Conservation (phyloP, 2,888 invertebrate species). For the Lapara coniferarum region DNA sequence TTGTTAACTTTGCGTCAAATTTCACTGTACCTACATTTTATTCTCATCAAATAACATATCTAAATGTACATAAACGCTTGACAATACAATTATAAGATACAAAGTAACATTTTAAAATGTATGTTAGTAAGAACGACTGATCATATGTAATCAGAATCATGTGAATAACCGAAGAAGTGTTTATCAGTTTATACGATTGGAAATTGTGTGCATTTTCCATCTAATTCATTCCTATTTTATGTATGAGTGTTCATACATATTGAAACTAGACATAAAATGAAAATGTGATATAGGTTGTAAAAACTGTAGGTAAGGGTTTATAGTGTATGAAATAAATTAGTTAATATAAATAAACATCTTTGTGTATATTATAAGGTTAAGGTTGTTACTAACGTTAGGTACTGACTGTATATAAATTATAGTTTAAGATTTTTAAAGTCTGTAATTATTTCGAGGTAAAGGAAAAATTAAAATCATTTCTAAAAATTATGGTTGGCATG, state of each 20-base stretch:
- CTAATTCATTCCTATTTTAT: slow-evolving; percentile 21
- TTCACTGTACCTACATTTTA: slow-evolving; percentile 48
- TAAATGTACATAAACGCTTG: slow-evolving; percentile 81
- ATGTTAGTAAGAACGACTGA: slow-evolving; percentile 44
- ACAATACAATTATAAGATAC: slow-evolving; percentile 78
- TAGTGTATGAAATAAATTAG: slow-evolving; percentile 60
- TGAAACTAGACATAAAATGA: slow-evolving; percentile 71
- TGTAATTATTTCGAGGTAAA: slow-evolving; percentile 79
- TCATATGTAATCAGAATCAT: slow-evolving; percentile 30
- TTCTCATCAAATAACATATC: slow-evolving; percentile 79
- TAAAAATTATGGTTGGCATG: slow-evolving; percentile 56
- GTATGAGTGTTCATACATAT: slow-evolving; percentile 29
- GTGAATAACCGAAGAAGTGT: background rate
- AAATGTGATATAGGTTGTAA: slow-evolving; percentile 84
- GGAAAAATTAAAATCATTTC: slow-evolving; percentile 79
- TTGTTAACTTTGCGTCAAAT: slow-evolving; percentile 45
- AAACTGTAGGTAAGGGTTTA: slow-evolving; percentile 72
- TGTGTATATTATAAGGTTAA: slow-evolving; percentile 66
- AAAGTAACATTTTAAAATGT: slow-evolving; percentile 53
- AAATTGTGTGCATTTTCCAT: slow-evolving; percentile 16
- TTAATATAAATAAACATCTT: slow-evolving; percentile 47
- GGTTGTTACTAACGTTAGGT: slow-evolving; percentile 65
- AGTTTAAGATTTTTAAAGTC: slow-evolving; percentile 81
- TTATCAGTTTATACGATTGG: slow-evolving; percentile 10
- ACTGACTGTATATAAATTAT: slow-evolving; percentile 78